Evolutionary conservation across 2,888 invertebrate genomes (phyloP), one percentile per base, ranked within the genome.

Genomic region (Prosapia bicincta): DNA sequence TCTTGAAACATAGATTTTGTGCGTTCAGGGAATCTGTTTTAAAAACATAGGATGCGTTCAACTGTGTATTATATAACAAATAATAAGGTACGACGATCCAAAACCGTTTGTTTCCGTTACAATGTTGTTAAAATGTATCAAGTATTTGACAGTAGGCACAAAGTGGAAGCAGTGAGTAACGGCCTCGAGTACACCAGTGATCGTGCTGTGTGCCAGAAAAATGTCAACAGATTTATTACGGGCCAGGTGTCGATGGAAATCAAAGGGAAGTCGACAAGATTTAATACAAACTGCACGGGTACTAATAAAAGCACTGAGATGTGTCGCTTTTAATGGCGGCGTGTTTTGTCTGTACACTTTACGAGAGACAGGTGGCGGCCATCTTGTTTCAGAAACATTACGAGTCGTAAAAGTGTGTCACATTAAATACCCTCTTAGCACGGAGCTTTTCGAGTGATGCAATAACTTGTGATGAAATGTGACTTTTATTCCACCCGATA

Each of bases 371-470:
- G 72, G 72, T 72, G 72, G 72, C 67, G 38, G 72, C 72, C 72
- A 72, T 72, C 72, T 72, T 72, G 72, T 66, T 72, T 72, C 30
- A 67, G 72, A 67, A 72, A 72, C 72, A 72, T 67, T 72, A 72
- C 30, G 67, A 72, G 72, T 72, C 72, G 72, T 72, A 72, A 72
- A 72, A 72, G 66, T 66, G 72, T 72, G 72, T 67, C 72, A 66
- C 72, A 72, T 72, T 72, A 72, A 72, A 72, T 72, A 54, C 26
- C 54, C 72, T 66, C 72, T 30, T 28, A 43, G 72, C 32, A 30
- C 30, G 67, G 67, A 26, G 26, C 67, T 26, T 67, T 26, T 67
- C 67, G 25, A 67, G 67, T 71, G 71, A 71, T 65, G 71, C 71
- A 54, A 71, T 71, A 71, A 71, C 71, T 71, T 71, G 71, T 54